Evolutionary conservation across 2,113 vertebrate genomes (phyloP).

Genomic region (Mohoua ochrocephala): DNA sequence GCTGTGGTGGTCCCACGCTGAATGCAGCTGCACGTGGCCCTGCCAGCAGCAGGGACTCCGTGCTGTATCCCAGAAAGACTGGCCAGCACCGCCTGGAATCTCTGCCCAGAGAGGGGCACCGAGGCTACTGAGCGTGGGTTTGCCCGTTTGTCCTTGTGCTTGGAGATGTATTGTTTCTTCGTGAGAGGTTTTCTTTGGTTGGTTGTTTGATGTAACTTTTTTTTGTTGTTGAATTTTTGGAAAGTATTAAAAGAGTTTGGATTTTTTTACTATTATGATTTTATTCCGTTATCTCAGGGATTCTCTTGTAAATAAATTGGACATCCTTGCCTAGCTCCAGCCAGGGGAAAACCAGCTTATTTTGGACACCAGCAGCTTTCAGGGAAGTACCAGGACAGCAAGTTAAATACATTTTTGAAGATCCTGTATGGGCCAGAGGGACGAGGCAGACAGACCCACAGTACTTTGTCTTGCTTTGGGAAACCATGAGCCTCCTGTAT

Average conservation of each 20-base stretch:
- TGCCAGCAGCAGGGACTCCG: neutral
- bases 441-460: neutral
- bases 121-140: neutral
- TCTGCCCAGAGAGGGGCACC: neutral
- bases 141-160: slow-evolving; percentile 19
- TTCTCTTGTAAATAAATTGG: neutral
- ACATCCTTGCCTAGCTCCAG: neutral
- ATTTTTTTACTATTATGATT: slow-evolving; percentile 37
- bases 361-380: neutral
- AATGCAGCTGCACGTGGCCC: rapidly evolving
- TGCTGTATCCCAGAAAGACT: neutral
- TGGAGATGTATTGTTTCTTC: slow-evolving; percentile 60
- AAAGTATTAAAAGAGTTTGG: slow-evolving; percentile 66
- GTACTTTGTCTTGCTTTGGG: neutral
- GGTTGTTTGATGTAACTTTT: slow-evolving; percentile 25
- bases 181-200: slow-evolving; percentile 73
- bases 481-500: rapidly evolving
- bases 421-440: neutral
- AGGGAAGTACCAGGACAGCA: neutral
- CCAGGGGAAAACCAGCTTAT: neutral
- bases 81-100: neutral
- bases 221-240: slow-evolving; percentile 57
- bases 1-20: rapidly evolving
- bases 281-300: neutral
- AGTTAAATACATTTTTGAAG: neutral